Evolutionary conservation across 2,797 vertebrate genomes (phyloP).

Genomic region (Lepilemur septentrionalis): DNA sequence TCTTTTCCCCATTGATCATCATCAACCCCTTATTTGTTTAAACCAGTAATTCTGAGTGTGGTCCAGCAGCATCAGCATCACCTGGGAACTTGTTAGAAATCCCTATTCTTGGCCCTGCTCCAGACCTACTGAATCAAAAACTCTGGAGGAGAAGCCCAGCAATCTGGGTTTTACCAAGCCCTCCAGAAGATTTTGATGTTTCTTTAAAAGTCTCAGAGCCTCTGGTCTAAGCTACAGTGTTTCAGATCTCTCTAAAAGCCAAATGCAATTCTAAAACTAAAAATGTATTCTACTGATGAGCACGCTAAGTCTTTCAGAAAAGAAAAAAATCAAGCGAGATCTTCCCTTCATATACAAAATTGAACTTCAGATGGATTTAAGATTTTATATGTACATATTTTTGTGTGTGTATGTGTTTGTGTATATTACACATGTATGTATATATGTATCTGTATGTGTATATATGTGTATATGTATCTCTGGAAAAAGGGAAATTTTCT

Average conservation of each 20-base stretch:
- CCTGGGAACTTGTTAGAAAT: neutral
- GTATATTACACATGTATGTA: neutral
- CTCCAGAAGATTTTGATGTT: neutral
- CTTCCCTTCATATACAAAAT: neutral
- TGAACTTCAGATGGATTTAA: neutral
- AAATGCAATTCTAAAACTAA: neutral
- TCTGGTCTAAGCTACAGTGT: neutral
- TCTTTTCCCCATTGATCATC: neutral
- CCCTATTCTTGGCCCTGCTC: neutral
- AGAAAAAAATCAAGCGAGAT: neutral
- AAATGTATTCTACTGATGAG: neutral
- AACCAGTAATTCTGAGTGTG: neutral
- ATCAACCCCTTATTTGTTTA: neutral
- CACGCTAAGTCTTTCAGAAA: neutral
- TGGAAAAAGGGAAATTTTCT: neutral
- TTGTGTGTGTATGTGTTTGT: neutral
- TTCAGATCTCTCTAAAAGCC: neutral
- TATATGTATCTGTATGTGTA: neutral
- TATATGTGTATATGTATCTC: neutral
- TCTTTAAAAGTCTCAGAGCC: neutral
- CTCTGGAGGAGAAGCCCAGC: neutral
- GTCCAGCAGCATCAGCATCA: neutral
- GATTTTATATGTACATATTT: neutral
- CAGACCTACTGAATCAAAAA: neutral
- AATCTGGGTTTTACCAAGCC: neutral